Percentiles rank a stretch among this genome's conserved stretches.
phyloP scores from a whole-genome alignment of 2,797 vertebrate species.

The Tauraco hartlaubi region DNA sequence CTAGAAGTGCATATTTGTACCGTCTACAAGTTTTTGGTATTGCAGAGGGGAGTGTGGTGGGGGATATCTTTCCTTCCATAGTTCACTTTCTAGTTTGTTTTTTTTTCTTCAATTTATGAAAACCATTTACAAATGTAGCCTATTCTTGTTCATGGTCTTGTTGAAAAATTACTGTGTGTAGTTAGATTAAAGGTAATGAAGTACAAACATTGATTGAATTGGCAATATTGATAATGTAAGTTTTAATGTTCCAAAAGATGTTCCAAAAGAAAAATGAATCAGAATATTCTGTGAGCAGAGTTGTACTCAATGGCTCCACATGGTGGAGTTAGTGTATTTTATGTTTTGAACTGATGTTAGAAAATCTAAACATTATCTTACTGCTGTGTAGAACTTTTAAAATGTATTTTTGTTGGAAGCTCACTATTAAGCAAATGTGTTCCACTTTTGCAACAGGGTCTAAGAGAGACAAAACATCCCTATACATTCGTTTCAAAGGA shows the following conservation, averaged over 20 bases:
- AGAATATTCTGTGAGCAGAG: neutral
- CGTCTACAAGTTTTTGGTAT: neutral
- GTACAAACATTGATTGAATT: neutral
- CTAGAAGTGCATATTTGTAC: neutral
- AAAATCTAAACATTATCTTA: neutral
- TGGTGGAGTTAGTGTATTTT: constrained; percentile 68
- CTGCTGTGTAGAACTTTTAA: neutral
- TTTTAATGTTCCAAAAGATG: neutral
- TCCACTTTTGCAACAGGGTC: constrained; percentile 75
- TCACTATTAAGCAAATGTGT: neutral
- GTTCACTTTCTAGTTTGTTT: neutral
- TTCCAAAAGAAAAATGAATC: neutral
- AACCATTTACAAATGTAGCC: neutral
- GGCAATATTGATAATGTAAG: neutral
- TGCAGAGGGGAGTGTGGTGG: neutral
- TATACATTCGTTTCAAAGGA: constrained; percentile 86
- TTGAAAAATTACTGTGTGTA: neutral
- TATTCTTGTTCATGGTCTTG: neutral
- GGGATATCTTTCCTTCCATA: neutral
- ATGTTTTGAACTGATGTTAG: neutral
- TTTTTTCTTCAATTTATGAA: neutral
- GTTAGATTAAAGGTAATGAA: neutral
- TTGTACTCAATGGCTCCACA: constrained; percentile 54
- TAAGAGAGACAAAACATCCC: constrained; percentile 84
- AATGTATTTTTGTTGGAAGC: neutral